Conservation (phyloP, 53 echinoderm and acorn worm species). For the Luidia sarsii region DNA sequence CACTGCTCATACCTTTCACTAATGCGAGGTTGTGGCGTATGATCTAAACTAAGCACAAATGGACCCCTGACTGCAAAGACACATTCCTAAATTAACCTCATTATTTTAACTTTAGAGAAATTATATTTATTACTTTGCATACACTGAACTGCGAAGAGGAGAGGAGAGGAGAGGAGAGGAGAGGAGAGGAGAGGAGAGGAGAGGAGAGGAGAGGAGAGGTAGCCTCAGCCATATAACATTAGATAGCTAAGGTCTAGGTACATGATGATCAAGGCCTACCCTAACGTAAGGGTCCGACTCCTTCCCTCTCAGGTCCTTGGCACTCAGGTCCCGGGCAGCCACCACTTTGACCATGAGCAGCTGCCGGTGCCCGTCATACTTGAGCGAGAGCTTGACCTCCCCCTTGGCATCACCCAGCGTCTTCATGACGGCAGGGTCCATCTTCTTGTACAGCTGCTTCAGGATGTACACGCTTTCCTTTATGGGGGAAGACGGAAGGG, state of each 20-base stretch:
- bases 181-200: too few relatives aligned
- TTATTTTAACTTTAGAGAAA: too few relatives aligned
- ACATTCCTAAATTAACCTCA: background rate
- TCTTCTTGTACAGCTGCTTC: constrained; percentile 92
- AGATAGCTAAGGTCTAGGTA: background rate
- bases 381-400: constrained; percentile 88
- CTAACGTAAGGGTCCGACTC: constrained; percentile 85
- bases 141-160: too few relatives aligned
- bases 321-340: constrained; percentile 84
- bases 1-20: too few relatives aligned
- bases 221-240: too few relatives aligned
- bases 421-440: constrained; percentile 97
- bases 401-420: constrained; percentile 91
- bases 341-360: constrained; percentile 88
- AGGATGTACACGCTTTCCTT: constrained; percentile 94
- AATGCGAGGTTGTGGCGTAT: too few relatives aligned
- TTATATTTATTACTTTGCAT: too few relatives aligned
- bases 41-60: too few relatives aligned
- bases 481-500: background rate
- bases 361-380: constrained; percentile 66
- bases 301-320: constrained; percentile 89
- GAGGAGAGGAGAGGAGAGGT: too few relatives aligned
- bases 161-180: too few relatives aligned
- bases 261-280: constrained; percentile 44
- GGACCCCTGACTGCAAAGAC: too few relatives aligned